These are phyloP conservation scores for Ornithoptera priamus DNA, from an alignment of 2,888 invertebrate genomes.

Conservation along the genomic window DNA sequence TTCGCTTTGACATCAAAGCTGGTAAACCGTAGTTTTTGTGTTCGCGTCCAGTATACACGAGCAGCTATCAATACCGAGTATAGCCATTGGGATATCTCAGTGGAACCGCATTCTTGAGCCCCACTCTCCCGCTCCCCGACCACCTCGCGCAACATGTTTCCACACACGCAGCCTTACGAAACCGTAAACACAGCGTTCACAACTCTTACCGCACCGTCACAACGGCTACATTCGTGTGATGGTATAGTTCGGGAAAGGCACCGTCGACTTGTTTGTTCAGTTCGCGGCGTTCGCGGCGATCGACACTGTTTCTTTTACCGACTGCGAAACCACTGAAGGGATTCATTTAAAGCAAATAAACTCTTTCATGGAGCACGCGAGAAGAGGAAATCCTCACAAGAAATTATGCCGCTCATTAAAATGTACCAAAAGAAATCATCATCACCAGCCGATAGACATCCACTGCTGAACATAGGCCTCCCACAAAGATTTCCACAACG, in stretches of 20 bases:
- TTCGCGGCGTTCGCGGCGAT: slow-evolving; percentile 53
- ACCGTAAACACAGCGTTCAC: slow-evolving; percentile 13
- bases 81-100: slow-evolving; percentile 71
- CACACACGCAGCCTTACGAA: slow-evolving; percentile 38
- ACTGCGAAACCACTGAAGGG: slow-evolving; percentile 71
- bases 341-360: slow-evolving; percentile 74
- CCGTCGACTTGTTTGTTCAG: slow-evolving; percentile 34
- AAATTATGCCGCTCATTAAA: too few relatives aligned
- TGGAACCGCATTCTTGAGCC: slow-evolving; percentile 72
- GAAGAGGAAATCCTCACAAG: too few relatives aligned
- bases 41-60: slow-evolving; percentile 46
- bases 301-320: slow-evolving; percentile 63
- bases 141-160: slow-evolving; percentile 48
- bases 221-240: slow-evolving; percentile 39
- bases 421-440: too few relatives aligned
- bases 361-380: slow-evolving; percentile 33
- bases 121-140: slow-evolving; percentile 48
- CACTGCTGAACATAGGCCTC: too few relatives aligned
- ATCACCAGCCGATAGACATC: too few relatives aligned
- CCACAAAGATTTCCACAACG: too few relatives aligned
- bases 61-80: slow-evolving; percentile 58
- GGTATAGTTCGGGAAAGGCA: slow-evolving; percentile 12
- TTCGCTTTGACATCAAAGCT: slow-evolving; percentile 19
- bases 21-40: slow-evolving; percentile 43
- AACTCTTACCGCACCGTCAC: slow-evolving; percentile 19